These are phyloP conservation scores for Gymnopithys bicolor DNA, from an alignment of 2,797 vertebrate genomes.

Conservation along the genomic window DNA sequence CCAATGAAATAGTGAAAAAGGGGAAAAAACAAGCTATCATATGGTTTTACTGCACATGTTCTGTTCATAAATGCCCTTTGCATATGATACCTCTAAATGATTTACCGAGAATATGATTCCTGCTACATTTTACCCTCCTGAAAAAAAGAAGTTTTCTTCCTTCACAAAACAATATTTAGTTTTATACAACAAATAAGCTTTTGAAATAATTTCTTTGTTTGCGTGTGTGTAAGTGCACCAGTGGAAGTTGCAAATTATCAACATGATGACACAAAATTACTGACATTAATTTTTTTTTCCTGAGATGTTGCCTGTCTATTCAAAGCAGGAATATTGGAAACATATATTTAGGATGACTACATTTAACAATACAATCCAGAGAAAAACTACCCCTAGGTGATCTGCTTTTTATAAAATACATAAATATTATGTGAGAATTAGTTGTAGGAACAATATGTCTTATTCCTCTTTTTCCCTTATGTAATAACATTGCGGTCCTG, in stretches of 20 bases:
- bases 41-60: not conserved
- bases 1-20: not conserved
- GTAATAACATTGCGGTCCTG: constrained; percentile 56
- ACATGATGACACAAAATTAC: not conserved
- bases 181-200: not conserved
- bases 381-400: constrained; percentile 34
- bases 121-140: not conserved
- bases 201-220: not conserved
- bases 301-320: not conserved
- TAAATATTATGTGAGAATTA: constrained; percentile 59
- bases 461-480: constrained; percentile 46
- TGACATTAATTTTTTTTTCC: not conserved
- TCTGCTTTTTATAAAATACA: constrained; percentile 62
- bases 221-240: not conserved
- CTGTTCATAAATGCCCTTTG: not conserved
- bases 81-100: not conserved
- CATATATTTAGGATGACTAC: constrained; percentile 40
- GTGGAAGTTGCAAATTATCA: not conserved
- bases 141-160: not conserved
- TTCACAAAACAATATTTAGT: not conserved
- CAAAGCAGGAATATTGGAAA: constrained; percentile 32
- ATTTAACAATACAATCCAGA: constrained; percentile 13
- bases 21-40: not conserved
- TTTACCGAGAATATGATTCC: constrained; percentile 8
- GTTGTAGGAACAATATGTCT: constrained; percentile 41